phyloP scores from a whole-genome alignment of 2,797 vertebrate genomes.

The Lophotriccus pileatus region DNA sequence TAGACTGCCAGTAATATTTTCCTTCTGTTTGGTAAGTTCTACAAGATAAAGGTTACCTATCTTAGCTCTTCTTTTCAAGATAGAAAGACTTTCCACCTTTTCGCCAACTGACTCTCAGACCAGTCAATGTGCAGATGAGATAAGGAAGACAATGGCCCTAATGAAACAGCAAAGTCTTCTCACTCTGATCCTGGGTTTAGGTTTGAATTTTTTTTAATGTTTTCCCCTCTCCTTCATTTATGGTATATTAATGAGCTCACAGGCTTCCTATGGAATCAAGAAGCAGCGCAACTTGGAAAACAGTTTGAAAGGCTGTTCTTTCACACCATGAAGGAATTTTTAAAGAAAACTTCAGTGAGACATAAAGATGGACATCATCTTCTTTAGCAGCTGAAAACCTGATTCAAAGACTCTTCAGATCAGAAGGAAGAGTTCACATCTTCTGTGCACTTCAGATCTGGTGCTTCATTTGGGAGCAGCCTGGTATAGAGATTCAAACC shows the following conservation, averaged over 20 bases:
- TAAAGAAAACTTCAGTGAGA: not conserved
- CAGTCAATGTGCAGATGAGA: not conserved
- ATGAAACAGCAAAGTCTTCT: not conserved
- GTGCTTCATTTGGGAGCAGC: not conserved
- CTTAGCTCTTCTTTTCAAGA: not conserved
- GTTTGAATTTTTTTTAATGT: not conserved
- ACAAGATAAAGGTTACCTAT: not conserved
- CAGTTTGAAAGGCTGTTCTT: not conserved
- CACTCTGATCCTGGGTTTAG: not conserved
- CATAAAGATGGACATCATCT: not conserved
- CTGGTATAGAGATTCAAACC: not conserved
- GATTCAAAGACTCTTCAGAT: not conserved
- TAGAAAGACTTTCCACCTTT: not conserved
- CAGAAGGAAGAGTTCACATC: not conserved
- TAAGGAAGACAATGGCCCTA: not conserved
- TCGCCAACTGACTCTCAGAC: not conserved
- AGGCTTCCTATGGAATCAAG: not conserved
- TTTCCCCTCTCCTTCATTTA: not conserved
- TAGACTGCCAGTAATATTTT: not conserved
- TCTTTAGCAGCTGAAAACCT: not conserved
- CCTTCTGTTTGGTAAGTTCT: not conserved
- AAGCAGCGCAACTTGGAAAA: not conserved
- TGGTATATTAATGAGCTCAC: not conserved
- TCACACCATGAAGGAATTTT: not conserved
- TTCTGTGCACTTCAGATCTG: not conserved